phyloP scores from a whole-genome alignment of 2,113 vertebrate species.

The Suncus etruscus region DNA sequence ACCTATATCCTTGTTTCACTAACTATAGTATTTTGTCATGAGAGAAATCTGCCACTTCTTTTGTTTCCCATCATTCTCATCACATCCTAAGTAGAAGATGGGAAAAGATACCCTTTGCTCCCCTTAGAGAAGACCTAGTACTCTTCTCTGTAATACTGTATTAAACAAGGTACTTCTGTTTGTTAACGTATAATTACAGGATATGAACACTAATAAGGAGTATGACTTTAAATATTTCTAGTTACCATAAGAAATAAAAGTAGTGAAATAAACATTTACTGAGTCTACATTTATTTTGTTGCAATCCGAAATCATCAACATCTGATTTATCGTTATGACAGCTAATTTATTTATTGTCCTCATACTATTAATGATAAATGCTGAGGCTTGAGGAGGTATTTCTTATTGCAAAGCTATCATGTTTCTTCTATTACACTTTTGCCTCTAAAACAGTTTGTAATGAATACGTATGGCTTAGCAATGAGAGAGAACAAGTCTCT shows the following conservation, averaged over 20 bases:
- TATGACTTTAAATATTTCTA: neutral
- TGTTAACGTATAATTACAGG: neutral
- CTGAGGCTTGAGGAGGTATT: neutral
- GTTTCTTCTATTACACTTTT: slow-evolving; percentile 4
- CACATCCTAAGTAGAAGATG: too few species aligned
- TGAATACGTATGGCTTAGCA: slow-evolving; percentile 34
- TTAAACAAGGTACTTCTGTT: neutral
- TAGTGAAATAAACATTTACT: neutral
- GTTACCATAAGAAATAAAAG: neutral
- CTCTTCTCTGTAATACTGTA: neutral
- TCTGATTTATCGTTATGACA: neutral
- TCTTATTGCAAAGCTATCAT: slow-evolving; percentile 16
- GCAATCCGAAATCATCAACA: neutral
- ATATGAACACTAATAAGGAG: neutral
- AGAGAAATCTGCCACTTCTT: neutral
- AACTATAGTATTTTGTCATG: neutral
- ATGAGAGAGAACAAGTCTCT: slow-evolving; percentile 25
- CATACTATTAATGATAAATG: slow-evolving; percentile 44
- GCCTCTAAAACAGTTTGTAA: slow-evolving; percentile 37
- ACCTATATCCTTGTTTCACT: neutral
- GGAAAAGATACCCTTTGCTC: too few species aligned
- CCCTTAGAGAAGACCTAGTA: neutral
- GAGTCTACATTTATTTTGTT: neutral
- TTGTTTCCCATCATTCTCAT: neutral
- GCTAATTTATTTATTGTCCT: slow-evolving; percentile 21